Evolutionary conservation across 1,140 invertebrate species (phyloP), one percentile per base, ranked within the genome.

Genomic region (Cryptotermes secundus): DNA sequence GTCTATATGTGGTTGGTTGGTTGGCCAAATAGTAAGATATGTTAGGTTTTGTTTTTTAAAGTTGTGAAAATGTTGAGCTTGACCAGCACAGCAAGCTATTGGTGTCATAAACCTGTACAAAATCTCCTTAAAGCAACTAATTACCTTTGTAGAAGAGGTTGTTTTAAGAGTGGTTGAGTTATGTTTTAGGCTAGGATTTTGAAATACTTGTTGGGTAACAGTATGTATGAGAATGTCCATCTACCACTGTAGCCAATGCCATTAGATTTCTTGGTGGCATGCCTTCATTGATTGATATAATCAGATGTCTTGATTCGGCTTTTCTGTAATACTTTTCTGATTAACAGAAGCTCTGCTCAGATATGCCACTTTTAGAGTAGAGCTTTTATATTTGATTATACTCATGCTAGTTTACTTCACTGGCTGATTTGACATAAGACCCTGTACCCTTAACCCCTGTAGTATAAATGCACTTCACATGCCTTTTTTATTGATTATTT

Each of bases 261-360:
- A 85, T 65, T 85, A 79, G 85, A 86, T 87, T 87, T 87, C 87
- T 87, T 87, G 87, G 87, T 87, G 87, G 87, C 87, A 87, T 87
- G 87, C 85, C 85, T 86, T 82, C 42, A 53, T 82, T 34, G n/a
- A 72, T 72, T 72, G 59, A 72, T 72, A 72, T 31, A 72, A 72
- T 72, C 24, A 38, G 81, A 82, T 82, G 81, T 82, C 31, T 82
- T 82, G 31, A 82, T 49, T 49, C 49, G 42, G 81, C 81, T 82
- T 82, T 82, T 82, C 81, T 82, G 14, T 72, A 72, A 31, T 31
- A n/a, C n/a, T 72, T 72, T 26, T 72, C n/a, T 72, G 31, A 72
- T 72, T 26, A 72, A 72, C 59, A 72, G 26, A 72, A 72, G 59
- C 59, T 72, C 26, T 72, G 59, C 59, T 72, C n/a, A n/a, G 59